Evolutionary conservation across 2,797 vertebrate genomes (phyloP), one percentile per base, ranked within the genome.

Genomic region (Pelobates cultripes): DNA sequence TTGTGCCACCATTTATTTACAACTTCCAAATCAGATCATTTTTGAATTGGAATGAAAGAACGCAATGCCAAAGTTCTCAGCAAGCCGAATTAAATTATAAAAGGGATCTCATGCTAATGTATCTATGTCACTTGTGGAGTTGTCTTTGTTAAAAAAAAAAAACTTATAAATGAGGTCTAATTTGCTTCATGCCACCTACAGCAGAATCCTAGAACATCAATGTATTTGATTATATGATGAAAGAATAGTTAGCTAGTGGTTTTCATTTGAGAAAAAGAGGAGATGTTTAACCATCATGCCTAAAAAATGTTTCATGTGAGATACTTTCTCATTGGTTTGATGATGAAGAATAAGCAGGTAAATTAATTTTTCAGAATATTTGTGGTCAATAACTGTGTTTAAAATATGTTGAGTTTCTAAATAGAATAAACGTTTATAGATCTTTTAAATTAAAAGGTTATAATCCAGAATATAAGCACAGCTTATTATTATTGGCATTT

Each of bases 1-100:
- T 64, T 53, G 67, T 66, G 63, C 57, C 44, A 60, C 66, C 44
- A 79, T 75, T 75, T 71, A 83, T 78, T 79, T 64, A 70, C 69
- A 78, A 53, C 76, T 79, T 64, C 66, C 66, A 83, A 83, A 79
- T 74, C 77, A 60, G 73, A 63, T 75, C 44, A 75, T 79, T 83
- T 79, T 67, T 63, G 71, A 73, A 75, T 45, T 79, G 71, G 43
- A 74, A 83, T 83, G 78, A 78, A 83, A 83, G 76, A 70, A 74
- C 28, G 76, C 63, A 79, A 75, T 79, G 71, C 79, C 81, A 83
- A 70, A 79, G 76, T 78, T 79, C 71, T 66, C 40, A 64, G 66
- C 77, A 67, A 75, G 73, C 76, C 75, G 76, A 83, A 75, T 66
- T 73, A 77, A 79, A 79, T 83, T 74, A 83, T 74, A 83, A 83